Base-by-base conservation (phyloP, 2,113 vertebrate genomes). In the Hassar affinis region DNA sequence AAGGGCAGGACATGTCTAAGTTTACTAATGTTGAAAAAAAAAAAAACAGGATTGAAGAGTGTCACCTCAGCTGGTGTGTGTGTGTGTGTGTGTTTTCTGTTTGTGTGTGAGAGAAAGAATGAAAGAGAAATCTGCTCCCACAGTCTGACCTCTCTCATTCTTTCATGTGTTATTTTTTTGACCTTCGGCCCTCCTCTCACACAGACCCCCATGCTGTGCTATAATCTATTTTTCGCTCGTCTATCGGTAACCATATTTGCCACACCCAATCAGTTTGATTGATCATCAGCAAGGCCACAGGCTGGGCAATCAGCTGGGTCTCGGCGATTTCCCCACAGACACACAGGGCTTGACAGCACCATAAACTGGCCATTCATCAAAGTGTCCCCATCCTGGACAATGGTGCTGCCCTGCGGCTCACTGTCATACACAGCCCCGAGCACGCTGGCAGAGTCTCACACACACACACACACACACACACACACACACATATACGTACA, bases 361-460 rank as follows among this genome's bases (percentile, higher is more conserved):
- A 93, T 95, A 97, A 97, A 95, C 95, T 81, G 88, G 93, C 95
- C 95, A 98, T 98, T 96, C 86, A 96, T 99, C 97, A 99, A 95
- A 92, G 93, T 93, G 92, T 93, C 94, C 95, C 94, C 93, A 84
- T 87, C 91, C 92, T 74, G 86, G 86, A 84, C 81, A 85, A 81
- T 38, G 85, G 78, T 27, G 45, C 71, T 78, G 78, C 81, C 84
- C 84, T 6, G 51, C 79, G 76, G 82, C 84, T 4, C 78, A 3
- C 77, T 33, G 90, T 82, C 84, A 87, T 86, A 47, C 61, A 56
- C 64, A 56, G 11, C 54, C 51, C 68, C 30, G 12, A 69, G 61
- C 78, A 56, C 71, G 57, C 78, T 33, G 42, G 61, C 49, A 71
- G 18, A 71, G 30, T 38, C 80, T n/a, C 33, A 51, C 45, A 45